phyloP scores from a whole-genome alignment of 2,113 vertebrate genomes.

The Macroglossus sobrinus region DNA sequence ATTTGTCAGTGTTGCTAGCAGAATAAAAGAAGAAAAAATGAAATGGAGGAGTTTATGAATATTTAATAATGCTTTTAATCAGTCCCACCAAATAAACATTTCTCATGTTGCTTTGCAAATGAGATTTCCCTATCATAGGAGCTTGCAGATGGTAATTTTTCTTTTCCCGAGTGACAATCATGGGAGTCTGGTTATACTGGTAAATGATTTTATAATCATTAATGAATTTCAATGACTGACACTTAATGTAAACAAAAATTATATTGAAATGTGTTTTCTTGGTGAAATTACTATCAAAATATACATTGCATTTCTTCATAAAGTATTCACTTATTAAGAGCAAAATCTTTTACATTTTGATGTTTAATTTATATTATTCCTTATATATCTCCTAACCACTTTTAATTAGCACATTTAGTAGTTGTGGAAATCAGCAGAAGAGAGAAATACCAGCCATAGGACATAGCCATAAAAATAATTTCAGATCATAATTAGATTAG shows the following conservation, averaged over 20 bases:
- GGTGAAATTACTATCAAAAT: slow-evolving; percentile 25
- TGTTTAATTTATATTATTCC: not conserved
- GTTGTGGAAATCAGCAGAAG: slow-evolving; percentile 30
- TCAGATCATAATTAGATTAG: not conserved
- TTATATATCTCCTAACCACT: not conserved
- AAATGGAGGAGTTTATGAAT: slow-evolving; percentile 48
- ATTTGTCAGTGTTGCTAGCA: slow-evolving; percentile 8
- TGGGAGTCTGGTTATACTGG: not conserved
- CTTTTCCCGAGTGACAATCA: slow-evolving; percentile 20
- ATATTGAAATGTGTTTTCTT: slow-evolving; percentile 2
- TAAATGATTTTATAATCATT: slow-evolving; percentile 61
- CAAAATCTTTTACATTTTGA: slow-evolving; percentile 2
- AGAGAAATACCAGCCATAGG: not conserved
- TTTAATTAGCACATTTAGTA: slow-evolving; percentile 15
- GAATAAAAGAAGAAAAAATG: slow-evolving; percentile 46
- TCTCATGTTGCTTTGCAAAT: slow-evolving; percentile 53
- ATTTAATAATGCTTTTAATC: slow-evolving; percentile 61
- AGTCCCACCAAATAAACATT: slow-evolving; percentile 57
- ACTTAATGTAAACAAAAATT: slow-evolving; percentile 35
- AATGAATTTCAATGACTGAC: slow-evolving; percentile 50
- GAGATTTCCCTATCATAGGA: slow-evolving; percentile 41
- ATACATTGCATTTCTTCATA: not conserved
- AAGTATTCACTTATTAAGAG: slow-evolving; percentile 9
- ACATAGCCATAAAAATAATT: not conserved
- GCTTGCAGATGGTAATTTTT: slow-evolving; percentile 41